Evolutionary conservation across 2,113 vertebrate genomes (phyloP), one percentile per base, ranked within the genome.

Genomic region (Bufo bufo): DNA sequence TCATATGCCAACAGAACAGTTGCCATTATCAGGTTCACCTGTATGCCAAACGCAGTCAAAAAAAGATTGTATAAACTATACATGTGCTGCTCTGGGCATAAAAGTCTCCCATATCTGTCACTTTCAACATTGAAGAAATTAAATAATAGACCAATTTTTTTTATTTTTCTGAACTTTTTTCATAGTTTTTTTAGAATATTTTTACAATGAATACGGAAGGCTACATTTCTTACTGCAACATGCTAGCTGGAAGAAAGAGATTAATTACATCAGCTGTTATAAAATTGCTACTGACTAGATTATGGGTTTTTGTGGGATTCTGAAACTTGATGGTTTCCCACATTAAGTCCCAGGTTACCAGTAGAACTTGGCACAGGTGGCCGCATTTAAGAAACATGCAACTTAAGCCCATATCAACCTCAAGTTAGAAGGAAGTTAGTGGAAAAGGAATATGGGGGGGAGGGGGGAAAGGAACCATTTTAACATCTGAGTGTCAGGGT

Each of bases 181-280:
- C 16, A 10, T 0, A 3, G 2, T 20, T 50, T 75, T 75, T 50
- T 49, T 49, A 9, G 3, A 71, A 9, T 43, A 5, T n/a, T 75
- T 33, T 69, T 75, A 16, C 20, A 10, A 75, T 45, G 2, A 75
- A 75, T 10, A 50, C 72, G 72, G 72, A 49, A 75, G 72, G 72
- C 72, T 75, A 19, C 72, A 75, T 75, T 75, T 75, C 72, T 75
- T 9, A 50, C 17, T 50, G 6, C n/a, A 20, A 75, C 72, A 11
- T 49, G 8, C 16, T 16, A 75, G 47, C 47, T 72, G 12, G 72
- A 77, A n/a, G 84, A 45, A 75, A 75, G 84, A 75, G 84, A 85
- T 85, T 85, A 77, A 85, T 85, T 85, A 85, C 84, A 85, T 86
- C 85, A 86, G 75, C 85, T 86, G 85, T 86, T 86, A 23, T 78